Evolutionary conservation across 2,113 vertebrate genomes (phyloP), one percentile per base, ranked within the genome.

Genomic region (Hippocampus guttulatus): DNA sequence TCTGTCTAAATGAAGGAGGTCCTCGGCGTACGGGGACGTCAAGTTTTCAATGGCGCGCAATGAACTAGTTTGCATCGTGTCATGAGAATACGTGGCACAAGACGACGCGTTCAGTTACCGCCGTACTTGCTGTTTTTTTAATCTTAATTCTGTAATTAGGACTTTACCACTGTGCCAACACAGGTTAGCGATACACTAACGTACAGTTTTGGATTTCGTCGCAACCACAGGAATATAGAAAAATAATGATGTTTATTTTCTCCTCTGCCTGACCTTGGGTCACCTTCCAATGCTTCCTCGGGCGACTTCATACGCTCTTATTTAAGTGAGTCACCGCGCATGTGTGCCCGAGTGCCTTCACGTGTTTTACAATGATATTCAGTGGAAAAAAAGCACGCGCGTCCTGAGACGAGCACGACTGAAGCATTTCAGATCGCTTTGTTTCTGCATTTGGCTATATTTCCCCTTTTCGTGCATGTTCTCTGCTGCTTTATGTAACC

Each of bases 401-500:
- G 80, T 75, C 70, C 76, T 54, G 45, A 73, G 62, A 79, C 43
- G 16, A 69, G 64, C 75, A 45, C 4, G 47, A 71, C 33, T 69
- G 51, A n/a, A 38, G 47, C 60, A 69, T 80, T 68, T 60, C 52
- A 78, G 57, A 62, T 38, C 43, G 55, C 21, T 63, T 64, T 45
- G 73, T 38, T 5, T 38, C 33, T 64, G 43, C 71, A 74, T 66
- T 33, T 33, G 3, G 30, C 30, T 33, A 4, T 45, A 45, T 63
- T 62, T 7, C 71, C 81, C 51, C 61, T 79, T 69, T 76, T 73
- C 52, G 8, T 0, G 57, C 67, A 49, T 67, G 33, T 75, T 69
- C 71, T 75, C 43, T 67, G n/a, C 10, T 15, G 65, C 70, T 88
- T 88, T 88, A 86, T 81, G 75, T 86, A 88, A 90, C 83, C 75